Evolutionary conservation across 2,797 vertebrate species (phyloP), one percentile per base, ranked within the genome.

Genomic region (Sphenopsis melanotis): DNA sequence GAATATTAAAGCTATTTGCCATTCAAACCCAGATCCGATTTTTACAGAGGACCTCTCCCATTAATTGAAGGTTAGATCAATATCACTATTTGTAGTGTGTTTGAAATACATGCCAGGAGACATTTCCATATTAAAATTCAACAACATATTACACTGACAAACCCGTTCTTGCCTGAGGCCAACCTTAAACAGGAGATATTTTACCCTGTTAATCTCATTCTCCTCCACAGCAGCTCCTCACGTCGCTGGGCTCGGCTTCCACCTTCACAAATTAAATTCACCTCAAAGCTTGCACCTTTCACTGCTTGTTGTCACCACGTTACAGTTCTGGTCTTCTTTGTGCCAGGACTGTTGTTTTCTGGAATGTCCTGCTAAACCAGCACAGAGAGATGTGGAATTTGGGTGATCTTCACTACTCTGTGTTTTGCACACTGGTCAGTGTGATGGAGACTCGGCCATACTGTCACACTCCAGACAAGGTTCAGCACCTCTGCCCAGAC

Each of bases 51-150:
- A 66, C 55, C 42, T 87, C 77, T 72, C 66, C 19, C 37, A 50
- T 71, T 87, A 91, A 66, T 13, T 75, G 92, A 93, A 87, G 81
- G 91, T 83, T 77, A 92, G 70, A 90, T 87, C 95, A 93, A 70
- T 84, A 93, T 70, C 92, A 42, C 47, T n/a, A 0, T 76, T 89
- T 70, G 78, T 50, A 36, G 47, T 59, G 52, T 64, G 59, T 57
- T 89, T 47, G 36, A 60, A 82, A 79, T 41, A 88, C 34, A 13
- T 15, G 90, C 77, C 78, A 93, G 81, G 52, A 93, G 52, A 89
- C 13, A 69, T 92, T 89, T 84, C 87, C 76, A 63, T 94, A 84
- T 89, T 89, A 82, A 95, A 95, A 94, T 75, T 79, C 90, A 89
- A 65, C 61, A 87, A 69, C 84, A 69, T 34, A n/a, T 84, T 57